Evolutionary conservation across 2,113 vertebrate genomes (phyloP).

Genomic region (Lepus americanus): DNA sequence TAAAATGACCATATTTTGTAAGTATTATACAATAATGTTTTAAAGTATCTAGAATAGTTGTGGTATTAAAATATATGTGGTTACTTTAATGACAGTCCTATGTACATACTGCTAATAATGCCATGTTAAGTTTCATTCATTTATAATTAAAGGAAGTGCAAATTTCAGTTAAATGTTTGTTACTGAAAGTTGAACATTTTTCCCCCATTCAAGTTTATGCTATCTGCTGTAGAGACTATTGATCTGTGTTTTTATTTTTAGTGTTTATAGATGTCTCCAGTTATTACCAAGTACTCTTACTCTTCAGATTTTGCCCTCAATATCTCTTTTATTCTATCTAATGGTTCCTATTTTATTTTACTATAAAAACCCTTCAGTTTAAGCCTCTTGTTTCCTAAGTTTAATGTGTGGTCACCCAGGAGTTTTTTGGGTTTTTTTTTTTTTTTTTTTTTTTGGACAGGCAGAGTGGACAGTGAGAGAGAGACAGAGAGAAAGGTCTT

Average conservation of each 20-base stretch:
- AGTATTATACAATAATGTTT: not conserved
- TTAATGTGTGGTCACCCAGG: not conserved
- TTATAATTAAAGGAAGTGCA: conserved; percentile 23
- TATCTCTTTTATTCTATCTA: not conserved
- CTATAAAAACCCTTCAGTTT: conserved; percentile 18
- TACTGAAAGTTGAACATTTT: not conserved
- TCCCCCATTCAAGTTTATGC: not conserved
- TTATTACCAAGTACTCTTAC: not conserved
- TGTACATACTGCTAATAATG: not conserved
- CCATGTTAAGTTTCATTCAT: not conserved
- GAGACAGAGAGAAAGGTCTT: too few species aligned
- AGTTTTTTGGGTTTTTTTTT: not conserved
- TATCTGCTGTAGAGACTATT: not conserved
- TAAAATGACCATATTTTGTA: not conserved
- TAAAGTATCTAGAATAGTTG: not conserved
- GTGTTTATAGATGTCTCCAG: not conserved
- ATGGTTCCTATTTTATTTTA: conserved; percentile 40
- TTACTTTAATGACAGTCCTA: not conserved
- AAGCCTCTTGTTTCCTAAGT: not conserved
- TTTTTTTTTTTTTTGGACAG: too few species aligned
- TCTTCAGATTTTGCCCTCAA: not conserved
- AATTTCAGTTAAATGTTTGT: not conserved
- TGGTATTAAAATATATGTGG: not conserved
- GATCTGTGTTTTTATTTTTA: conserved; percentile 8
- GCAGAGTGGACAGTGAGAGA: too few species aligned